Percentiles rank a stretch among this genome's conserved stretches.
Conservation (phyloP, 92 coral and sea anemone genomes). For the Siderastrea siderea region DNA sequence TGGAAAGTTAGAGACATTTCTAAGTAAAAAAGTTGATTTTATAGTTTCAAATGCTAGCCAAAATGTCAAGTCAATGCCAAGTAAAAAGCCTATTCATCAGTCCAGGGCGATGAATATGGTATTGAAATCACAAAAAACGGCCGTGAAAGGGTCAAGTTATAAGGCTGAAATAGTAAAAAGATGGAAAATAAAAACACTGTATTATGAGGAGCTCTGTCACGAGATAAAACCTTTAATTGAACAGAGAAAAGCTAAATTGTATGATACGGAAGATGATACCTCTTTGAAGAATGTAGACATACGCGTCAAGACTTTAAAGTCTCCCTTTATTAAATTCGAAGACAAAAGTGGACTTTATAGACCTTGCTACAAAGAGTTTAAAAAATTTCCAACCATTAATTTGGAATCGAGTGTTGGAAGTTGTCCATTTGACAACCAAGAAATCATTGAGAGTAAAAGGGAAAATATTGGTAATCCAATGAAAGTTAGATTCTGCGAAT, state of each 20-base stretch:
- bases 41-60: not conserved
- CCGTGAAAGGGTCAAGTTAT: not conserved
- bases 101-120: slow-evolving; percentile 1
- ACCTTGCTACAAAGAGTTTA: slow-evolving; percentile 18
- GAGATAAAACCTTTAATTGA: not conserved
- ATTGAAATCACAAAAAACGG: not conserved
- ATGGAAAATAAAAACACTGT: not conserved
- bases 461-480: not conserved
- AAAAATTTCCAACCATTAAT: slow-evolving; percentile 1
- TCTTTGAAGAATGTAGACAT: not conserved
- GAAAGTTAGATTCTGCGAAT: not conserved
- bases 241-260: not conserved
- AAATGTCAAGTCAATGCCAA: not conserved
- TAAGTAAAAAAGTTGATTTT: slow-evolving; percentile 1
- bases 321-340: slow-evolving; percentile 27
- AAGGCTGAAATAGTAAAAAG: not conserved
- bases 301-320: not conserved
- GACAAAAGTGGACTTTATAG: slow-evolving; percentile 27
- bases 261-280: too few relatives aligned
- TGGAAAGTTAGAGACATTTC: not conserved
- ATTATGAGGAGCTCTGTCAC: not conserved
- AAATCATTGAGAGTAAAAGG: not conserved
- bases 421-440: not conserved
- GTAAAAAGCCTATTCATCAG: not conserved
- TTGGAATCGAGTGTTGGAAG: not conserved